Conservation (phyloP, 2,113 vertebrate species). For the Beaufortia kweichowensis region DNA sequence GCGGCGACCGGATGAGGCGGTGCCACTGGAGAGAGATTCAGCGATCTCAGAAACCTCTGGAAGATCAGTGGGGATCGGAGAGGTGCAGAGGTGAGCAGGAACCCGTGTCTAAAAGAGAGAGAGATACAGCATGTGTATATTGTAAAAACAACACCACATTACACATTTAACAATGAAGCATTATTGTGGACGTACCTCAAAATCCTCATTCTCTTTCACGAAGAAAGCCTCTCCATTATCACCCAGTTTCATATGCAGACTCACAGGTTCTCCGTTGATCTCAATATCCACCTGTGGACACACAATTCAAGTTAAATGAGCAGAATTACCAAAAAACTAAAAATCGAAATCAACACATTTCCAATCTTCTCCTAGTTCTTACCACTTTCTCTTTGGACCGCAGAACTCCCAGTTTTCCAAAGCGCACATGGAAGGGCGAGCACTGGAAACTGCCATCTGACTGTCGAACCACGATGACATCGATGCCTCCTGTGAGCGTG, state of each 20-base stretch:
- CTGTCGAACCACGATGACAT: slow-evolving; percentile 91
- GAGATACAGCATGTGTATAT: not conserved
- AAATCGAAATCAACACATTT: no score
- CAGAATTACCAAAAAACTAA: no score
- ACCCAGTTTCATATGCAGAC: slow-evolving; percentile 93
- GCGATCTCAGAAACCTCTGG: slow-evolving; percentile 39
- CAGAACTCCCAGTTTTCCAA: slow-evolving; percentile 93
- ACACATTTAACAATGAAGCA: not conserved
- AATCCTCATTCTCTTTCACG: slow-evolving; percentile 81
- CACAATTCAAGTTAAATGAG: not conserved
- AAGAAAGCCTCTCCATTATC: slow-evolving; percentile 97
- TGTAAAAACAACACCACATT: not conserved
- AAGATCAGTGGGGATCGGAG: slow-evolving; percentile 75
- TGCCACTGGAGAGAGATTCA: not conserved
- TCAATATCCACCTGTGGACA: slow-evolving; percentile 89
- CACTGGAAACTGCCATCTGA: slow-evolving; percentile 85
- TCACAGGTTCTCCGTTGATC: slow-evolving; percentile 87
- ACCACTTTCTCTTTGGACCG: slow-evolving; percentile 92
- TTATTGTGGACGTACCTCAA: slow-evolving; percentile 69
- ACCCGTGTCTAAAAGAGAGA: slow-evolving; percentile 65
- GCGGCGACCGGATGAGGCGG: slow-evolving; percentile 54
- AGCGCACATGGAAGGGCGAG: slow-evolving; percentile 92
- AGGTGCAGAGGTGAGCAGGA: slow-evolving; percentile 80
- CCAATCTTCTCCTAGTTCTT: slow-evolving; percentile 54
- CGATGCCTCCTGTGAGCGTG: slow-evolving; percentile 87